Conservation (phyloP, 2,888 invertebrate genomes). For the Abrostola triplasia region DNA sequence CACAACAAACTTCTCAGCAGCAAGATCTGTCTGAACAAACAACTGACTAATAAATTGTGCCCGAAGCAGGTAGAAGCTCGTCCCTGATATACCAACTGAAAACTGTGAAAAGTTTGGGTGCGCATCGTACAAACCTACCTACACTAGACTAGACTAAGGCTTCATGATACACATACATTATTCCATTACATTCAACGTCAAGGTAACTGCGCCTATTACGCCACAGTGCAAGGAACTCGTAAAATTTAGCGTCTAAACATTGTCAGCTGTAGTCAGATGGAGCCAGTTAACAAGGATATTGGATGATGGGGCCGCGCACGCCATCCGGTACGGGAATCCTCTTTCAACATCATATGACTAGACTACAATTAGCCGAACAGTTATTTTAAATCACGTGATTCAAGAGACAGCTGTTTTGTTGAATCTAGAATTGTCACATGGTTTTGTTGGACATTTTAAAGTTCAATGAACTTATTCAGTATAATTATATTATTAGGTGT, state of each 20-base stretch:
- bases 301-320: slow-evolving; percentile 70
- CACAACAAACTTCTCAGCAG: too few relatives aligned
- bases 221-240: slow-evolving; percentile 57
- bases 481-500: background rate
- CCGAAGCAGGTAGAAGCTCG: too few relatives aligned
- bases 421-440: background rate
- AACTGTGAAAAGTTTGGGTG: too few relatives aligned
- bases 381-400: too few relatives aligned
- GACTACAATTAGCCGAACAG: too few relatives aligned
- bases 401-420: background rate
- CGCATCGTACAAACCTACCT: too few relatives aligned
- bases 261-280: slow-evolving; percentile 57
- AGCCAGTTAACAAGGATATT: slow-evolving; percentile 73
- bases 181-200: slow-evolving; percentile 7
- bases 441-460: background rate
- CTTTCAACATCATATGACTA: slow-evolving; percentile 30
- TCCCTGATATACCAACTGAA: too few relatives aligned
- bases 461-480: background rate
- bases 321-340: slow-evolving; percentile 58
- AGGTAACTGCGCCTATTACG: slow-evolving; percentile 11
- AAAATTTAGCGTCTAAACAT: slow-evolving; percentile 38
- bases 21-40: too few relatives aligned
- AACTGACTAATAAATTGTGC: too few relatives aligned
- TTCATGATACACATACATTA: background rate
- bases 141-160: too few relatives aligned